Conservation (phyloP, 2,888 invertebrate species). For the Gryllus longicercus region DNA sequence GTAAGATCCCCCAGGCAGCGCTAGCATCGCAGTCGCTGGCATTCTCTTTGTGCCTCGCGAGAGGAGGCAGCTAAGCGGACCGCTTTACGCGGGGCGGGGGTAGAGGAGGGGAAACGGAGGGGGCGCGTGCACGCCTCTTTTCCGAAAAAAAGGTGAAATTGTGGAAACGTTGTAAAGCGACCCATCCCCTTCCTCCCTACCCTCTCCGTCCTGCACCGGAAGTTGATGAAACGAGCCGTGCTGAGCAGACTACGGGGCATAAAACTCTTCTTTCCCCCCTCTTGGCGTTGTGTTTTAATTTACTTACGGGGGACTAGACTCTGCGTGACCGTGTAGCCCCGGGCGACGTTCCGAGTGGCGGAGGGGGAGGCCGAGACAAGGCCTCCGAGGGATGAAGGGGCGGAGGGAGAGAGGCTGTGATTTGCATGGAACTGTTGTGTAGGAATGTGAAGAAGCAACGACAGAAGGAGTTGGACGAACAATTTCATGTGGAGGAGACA, state of each 20-base stretch:
- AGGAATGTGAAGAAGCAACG: too few relatives aligned
- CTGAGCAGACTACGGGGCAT: slow-evolving; percentile 17
- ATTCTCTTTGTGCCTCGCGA: background rate
- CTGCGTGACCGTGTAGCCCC: background rate
- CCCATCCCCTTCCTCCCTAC: background rate
- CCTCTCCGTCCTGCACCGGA: background rate
- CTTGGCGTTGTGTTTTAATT: slow-evolving; percentile 17
- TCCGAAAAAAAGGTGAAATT: slow-evolving; percentile 4
- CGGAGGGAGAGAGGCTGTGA: too few relatives aligned
- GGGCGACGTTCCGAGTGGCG: background rate
- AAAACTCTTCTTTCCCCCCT: background rate
- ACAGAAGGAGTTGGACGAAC: too few relatives aligned
- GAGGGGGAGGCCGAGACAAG: background rate
- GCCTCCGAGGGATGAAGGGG: too few relatives aligned
- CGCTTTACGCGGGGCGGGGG: background rate
- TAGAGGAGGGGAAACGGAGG: too few relatives aligned
- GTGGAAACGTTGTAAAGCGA: slow-evolving; percentile 6
- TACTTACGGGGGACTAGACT: slow-evolving; percentile 2
- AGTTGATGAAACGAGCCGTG: slow-evolving; percentile 17
- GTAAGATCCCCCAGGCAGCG: too few relatives aligned
- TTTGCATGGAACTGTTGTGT: too few relatives aligned
- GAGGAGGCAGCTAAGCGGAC: background rate
- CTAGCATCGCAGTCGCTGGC: background rate
- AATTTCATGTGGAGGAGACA: too few relatives aligned
- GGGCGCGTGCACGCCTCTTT: background rate